Evolutionary conservation across 2,113 vertebrate species (phyloP).

Genomic region (Lutjanus erythropterus): DNA sequence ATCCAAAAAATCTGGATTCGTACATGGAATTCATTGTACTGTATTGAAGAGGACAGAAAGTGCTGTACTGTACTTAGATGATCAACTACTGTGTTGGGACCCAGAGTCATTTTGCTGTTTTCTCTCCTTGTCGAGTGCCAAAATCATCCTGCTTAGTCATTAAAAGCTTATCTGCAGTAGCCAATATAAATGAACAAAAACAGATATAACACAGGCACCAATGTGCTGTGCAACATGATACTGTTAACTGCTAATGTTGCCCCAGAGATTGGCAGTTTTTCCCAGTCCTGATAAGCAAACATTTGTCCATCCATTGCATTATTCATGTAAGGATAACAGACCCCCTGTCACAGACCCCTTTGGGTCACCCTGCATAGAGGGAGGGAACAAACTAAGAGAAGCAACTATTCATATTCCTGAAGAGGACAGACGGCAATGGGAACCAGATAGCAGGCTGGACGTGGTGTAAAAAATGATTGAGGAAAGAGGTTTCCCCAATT

Average conservation of each 20-base stretch:
- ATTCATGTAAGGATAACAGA: slow-evolving; percentile 65
- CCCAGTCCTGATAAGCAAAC: slow-evolving; percentile 75
- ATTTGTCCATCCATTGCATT: slow-evolving; percentile 60
- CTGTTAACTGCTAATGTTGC: slow-evolving; percentile 57
- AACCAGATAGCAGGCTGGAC: slow-evolving; percentile 29
- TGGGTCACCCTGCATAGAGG: slow-evolving; percentile 16
- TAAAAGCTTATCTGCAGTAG: slow-evolving; percentile 56
- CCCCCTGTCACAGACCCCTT: slow-evolving; percentile 55
- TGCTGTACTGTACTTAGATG: background rate
- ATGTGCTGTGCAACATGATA: slow-evolving; percentile 44
- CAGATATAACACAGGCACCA: slow-evolving; percentile 46
- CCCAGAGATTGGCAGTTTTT: slow-evolving; percentile 55
- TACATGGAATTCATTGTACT: background rate
- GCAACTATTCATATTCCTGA: slow-evolving; percentile 27
- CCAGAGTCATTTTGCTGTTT: slow-evolving; percentile 24
- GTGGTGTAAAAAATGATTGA: slow-evolving; percentile 5
- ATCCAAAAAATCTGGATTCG: background rate
- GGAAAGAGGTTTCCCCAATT: slow-evolving; percentile 65
- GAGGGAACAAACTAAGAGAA: slow-evolving; percentile 17
- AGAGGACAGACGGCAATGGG: slow-evolving; percentile 30
- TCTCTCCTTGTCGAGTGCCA: slow-evolving; percentile 22
- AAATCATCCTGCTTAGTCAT: slow-evolving; percentile 44
- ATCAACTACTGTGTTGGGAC: slow-evolving; percentile 17
- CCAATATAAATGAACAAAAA: slow-evolving; percentile 67
- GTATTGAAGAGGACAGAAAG: background rate